phyloP scores from a whole-genome alignment of 53 echinoderm and acorn worm species.

The Patiria pectinifera region DNA sequence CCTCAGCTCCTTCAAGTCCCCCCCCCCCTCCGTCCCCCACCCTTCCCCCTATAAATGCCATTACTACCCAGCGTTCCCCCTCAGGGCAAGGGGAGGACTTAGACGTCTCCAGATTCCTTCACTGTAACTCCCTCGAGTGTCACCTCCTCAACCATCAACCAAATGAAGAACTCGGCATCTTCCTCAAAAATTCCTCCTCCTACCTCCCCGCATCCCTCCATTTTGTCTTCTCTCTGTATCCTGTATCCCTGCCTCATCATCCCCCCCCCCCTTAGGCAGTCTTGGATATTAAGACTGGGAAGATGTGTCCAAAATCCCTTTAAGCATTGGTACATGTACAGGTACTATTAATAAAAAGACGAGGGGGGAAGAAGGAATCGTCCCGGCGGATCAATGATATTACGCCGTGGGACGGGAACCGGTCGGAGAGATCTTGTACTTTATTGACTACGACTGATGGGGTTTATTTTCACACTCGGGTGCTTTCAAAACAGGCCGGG shows the following conservation, averaged over 20 bases:
- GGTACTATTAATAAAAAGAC: background rate
- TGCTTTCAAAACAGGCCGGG: conserved; percentile 23
- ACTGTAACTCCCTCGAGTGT: conserved; percentile 18
- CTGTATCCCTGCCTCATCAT: background rate
- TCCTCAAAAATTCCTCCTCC: background rate
- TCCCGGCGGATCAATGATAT: conserved; percentile 39
- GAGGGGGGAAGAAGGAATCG: background rate
- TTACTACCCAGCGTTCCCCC: conserved; percentile 5
- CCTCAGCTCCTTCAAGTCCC: conserved; percentile 27
- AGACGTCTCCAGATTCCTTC: conserved; percentile 31
- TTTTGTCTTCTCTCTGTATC: background rate
- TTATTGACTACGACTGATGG: conserved; percentile 22
- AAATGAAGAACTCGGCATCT: conserved; percentile 17
- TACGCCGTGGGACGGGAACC: background rate
- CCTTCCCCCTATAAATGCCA: background rate
- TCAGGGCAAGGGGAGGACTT: background rate
- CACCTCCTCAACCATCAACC: conserved; percentile 19
- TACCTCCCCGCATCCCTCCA: background rate
- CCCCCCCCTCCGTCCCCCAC: background rate
- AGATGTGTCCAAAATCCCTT: conserved; percentile 33
- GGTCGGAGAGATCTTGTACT: conserved; percentile 32
- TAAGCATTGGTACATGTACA: conserved; percentile 16
- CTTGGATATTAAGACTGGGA: conserved; percentile 16
- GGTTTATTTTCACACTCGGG: conserved; percentile 22
- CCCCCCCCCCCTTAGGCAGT: conserved; percentile 4